Evolutionary conservation across 2,888 invertebrate species (phyloP).

Genomic region (Carterocephalus palaemon): DNA sequence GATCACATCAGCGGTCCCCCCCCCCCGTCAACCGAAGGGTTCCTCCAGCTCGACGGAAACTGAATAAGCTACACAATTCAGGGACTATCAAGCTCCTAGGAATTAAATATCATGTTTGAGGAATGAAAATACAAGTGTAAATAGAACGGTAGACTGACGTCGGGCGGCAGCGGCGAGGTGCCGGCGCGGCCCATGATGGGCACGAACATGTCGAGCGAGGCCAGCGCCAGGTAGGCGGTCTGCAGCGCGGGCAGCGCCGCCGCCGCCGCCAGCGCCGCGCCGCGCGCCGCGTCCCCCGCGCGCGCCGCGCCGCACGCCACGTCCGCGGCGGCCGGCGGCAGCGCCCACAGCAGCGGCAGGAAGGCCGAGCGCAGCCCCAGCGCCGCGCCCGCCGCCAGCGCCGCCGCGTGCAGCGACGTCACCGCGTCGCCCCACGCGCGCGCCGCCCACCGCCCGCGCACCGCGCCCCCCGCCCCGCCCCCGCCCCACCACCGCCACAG

Average conservation of each 20-base stretch:
- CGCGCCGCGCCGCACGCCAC: slow-evolving; percentile 58
- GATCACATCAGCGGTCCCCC: neutral
- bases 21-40: neutral
- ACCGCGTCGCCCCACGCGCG: slow-evolving; percentile 55
- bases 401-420: slow-evolving; percentile 75
- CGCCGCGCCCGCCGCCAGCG: slow-evolving; percentile 71
- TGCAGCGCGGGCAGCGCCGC: slow-evolving; percentile 80
- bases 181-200: slow-evolving; percentile 91
- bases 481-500: slow-evolving; percentile 48
- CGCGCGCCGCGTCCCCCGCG: slow-evolving; percentile 71
- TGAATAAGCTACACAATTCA: neutral
- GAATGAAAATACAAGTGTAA: neutral
- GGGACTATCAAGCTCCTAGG: neutral
- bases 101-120: neutral
- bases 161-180: slow-evolving; percentile 82
- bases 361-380: slow-evolving; percentile 83
- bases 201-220: slow-evolving; percentile 85
- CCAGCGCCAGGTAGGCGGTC: slow-evolving; percentile 84
- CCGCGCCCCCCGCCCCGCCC: slow-evolving; percentile 28
- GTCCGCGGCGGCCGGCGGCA: slow-evolving; percentile 72
- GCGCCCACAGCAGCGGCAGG: slow-evolving; percentile 79
- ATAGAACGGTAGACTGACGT: slow-evolving; percentile 61
- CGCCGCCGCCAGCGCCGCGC: slow-evolving; percentile 73
- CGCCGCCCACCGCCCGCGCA: slow-evolving; percentile 50
- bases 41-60: neutral